Percentiles rank a stretch among this genome's conserved stretches.
phyloP scores from a whole-genome alignment of 2,888 invertebrate species.

The Drosophila bunnanda region DNA sequence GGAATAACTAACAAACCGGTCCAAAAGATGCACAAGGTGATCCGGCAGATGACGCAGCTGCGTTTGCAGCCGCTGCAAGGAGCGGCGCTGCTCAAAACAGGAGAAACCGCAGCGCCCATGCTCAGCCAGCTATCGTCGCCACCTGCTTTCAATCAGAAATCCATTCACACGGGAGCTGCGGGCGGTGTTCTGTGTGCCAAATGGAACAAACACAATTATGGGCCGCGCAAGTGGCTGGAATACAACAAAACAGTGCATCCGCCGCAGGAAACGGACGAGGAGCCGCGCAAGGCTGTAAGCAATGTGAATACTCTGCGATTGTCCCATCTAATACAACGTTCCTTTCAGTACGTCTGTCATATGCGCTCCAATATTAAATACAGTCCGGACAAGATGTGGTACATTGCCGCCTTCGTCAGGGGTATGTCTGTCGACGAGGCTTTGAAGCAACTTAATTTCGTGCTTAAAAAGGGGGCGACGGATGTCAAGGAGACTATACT shows the following conservation, averaged over 20 bases:
- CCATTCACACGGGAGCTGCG: slow-evolving; percentile 72
- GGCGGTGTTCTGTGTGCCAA: slow-evolving; percentile 60
- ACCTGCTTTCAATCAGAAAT: slow-evolving; percentile 34
- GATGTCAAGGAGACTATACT: slow-evolving; percentile 91
- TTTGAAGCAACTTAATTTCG: slow-evolving; percentile 93
- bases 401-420: slow-evolving; percentile 93
- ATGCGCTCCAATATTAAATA: slow-evolving; percentile 93
- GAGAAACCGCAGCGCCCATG: slow-evolving; percentile 2
- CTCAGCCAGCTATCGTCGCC: slow-evolving; percentile 14
- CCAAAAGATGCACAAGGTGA: slow-evolving; percentile 52
- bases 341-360: slow-evolving; percentile 93
- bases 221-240: slow-evolving; percentile 87
- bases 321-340: neutral
- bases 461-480: slow-evolving; percentile 91
- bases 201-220: slow-evolving; percentile 80
- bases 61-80: slow-evolving; percentile 49
- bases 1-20: slow-evolving; percentile 24
- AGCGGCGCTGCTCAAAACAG: slow-evolving; percentile 13
- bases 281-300: slow-evolving; percentile 93
- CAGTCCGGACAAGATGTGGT: slow-evolving; percentile 97
- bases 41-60: slow-evolving; percentile 61
- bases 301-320: neutral
- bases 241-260: slow-evolving; percentile 92
- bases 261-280: slow-evolving; percentile 91
- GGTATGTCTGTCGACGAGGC: slow-evolving; percentile 98